Evolutionary conservation across 2,797 vertebrate species (phyloP).

Genomic region (Scomberomorus guttatus): DNA sequence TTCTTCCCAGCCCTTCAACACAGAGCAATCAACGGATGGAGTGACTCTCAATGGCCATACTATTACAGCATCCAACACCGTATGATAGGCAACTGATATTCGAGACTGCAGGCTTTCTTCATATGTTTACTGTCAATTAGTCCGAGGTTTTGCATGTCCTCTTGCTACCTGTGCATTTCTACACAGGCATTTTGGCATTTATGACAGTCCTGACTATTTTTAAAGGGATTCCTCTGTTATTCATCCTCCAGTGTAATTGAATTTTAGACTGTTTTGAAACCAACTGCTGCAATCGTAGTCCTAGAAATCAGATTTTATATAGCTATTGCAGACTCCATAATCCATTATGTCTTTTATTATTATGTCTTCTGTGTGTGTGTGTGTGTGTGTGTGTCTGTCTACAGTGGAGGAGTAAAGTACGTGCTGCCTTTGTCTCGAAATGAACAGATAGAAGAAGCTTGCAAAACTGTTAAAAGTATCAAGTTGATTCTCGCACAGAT

Average conservation of each 20-base stretch:
- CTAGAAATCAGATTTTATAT: not conserved
- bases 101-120: slow-evolving; percentile 2
- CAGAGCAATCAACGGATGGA: slow-evolving; percentile 10
- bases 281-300: not conserved
- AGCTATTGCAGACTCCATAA: slow-evolving; percentile 2
- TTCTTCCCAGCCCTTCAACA: not conserved
- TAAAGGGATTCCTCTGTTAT: not conserved
- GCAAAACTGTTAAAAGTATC: slow-evolving; percentile 21
- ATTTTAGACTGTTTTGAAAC: slow-evolving; percentile 1
- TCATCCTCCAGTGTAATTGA: not conserved
- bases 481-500: slow-evolving; percentile 36
- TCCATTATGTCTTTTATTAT: not conserved
- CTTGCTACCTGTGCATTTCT: not conserved
- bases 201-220: not conserved
- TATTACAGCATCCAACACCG: slow-evolving; percentile 4
- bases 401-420: not conserved
- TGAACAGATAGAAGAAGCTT: slow-evolving; percentile 37
- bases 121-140: not conserved
- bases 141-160: not conserved
- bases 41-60: not conserved
- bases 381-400: not conserved
- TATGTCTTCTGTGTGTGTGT: not conserved
- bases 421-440: slow-evolving; percentile 10
- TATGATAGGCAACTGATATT: slow-evolving; percentile 6
- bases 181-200: too few species aligned